phyloP scores from a whole-genome alignment of 2,888 invertebrate species.

The Punctoribates punctum region DNA sequence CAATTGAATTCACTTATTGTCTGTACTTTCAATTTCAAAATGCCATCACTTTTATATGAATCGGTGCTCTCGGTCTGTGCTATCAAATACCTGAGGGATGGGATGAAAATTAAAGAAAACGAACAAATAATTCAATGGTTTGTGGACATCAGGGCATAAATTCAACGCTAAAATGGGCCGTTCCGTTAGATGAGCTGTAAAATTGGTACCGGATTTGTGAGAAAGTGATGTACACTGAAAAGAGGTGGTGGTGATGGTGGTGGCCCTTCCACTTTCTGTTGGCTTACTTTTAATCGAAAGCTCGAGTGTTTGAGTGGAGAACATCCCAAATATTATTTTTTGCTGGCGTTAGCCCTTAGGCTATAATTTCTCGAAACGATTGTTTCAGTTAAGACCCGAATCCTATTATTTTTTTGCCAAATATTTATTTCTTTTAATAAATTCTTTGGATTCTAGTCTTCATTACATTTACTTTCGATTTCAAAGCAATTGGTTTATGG shows the following conservation, averaged over 20 bases:
- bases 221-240: not conserved
- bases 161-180: not conserved
- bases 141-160: not conserved
- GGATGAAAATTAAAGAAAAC: not conserved
- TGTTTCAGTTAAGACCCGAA: not conserved
- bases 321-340: constrained; percentile 9
- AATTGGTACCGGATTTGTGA: not conserved
- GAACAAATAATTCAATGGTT: not conserved
- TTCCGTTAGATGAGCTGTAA: not conserved
- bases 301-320: not conserved
- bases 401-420: not conserved
- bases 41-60: constrained; percentile 19
- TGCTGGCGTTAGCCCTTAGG: not conserved
- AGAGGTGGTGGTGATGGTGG: not conserved
- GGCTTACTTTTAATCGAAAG: not conserved
- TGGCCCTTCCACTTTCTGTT: not conserved
- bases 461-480: not conserved
- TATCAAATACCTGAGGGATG: not conserved
- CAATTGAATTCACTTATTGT: no score
- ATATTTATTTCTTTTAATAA: not conserved
- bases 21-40: not conserved
- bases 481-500: not conserved
- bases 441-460: not conserved
- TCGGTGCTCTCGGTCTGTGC: not conserved
- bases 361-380: not conserved